phyloP scores from a whole-genome alignment of 2,888 invertebrate species.

The Drosophila subquinaria region DNA sequence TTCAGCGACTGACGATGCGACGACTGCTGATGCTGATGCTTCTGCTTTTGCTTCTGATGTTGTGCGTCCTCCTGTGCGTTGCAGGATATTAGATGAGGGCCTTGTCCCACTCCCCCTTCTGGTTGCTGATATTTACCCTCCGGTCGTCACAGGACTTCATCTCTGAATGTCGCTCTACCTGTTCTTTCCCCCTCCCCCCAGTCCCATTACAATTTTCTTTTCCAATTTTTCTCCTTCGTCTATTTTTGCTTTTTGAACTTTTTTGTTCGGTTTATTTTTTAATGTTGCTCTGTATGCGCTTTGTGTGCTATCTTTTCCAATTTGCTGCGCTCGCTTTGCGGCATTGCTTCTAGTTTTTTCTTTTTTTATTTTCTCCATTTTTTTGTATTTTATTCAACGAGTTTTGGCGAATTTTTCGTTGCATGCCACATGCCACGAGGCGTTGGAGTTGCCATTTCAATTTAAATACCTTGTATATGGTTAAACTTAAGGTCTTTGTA shows the following conservation, averaged over 20 bases:
- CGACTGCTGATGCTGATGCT: slow-evolving; percentile 28
- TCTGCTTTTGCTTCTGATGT: slow-evolving; percentile 10
- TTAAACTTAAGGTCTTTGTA: slow-evolving; percentile 38
- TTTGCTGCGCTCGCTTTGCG: slow-evolving; percentile 47
- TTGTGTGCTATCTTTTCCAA: slow-evolving; percentile 60
- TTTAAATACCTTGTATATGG: slow-evolving; percentile 29
- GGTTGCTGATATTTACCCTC: slow-evolving; percentile 22
- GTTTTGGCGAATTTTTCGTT: slow-evolving; percentile 16
- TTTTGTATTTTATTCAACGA: slow-evolving; percentile 13
- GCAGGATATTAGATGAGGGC: slow-evolving; percentile 68
- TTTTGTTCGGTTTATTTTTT: slow-evolving; percentile 14
- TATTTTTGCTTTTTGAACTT: slow-evolving; percentile 16
- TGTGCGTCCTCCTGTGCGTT: slow-evolving; percentile 47
- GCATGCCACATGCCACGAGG: slow-evolving; percentile 19
- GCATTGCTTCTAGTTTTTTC: slow-evolving; percentile 16
- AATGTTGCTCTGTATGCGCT: slow-evolving; percentile 27
- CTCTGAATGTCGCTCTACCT: slow-evolving; percentile 44
- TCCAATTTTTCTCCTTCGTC: slow-evolving; percentile 8
- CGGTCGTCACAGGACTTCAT: slow-evolving; percentile 27
- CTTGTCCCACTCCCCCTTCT: slow-evolving; percentile 5
- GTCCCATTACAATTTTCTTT: slow-evolving; percentile 1
- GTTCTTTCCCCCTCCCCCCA: background rate
- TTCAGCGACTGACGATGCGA: slow-evolving; percentile 58
- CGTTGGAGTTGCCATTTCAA: slow-evolving; percentile 14
- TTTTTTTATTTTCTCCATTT: background rate